A percentile compares a stretch with the other conserved stretches of the same genome.
Evolutionary conservation across 2,888 invertebrate genomes (phyloP).

Genomic region (Aphidius colemani): DNA sequence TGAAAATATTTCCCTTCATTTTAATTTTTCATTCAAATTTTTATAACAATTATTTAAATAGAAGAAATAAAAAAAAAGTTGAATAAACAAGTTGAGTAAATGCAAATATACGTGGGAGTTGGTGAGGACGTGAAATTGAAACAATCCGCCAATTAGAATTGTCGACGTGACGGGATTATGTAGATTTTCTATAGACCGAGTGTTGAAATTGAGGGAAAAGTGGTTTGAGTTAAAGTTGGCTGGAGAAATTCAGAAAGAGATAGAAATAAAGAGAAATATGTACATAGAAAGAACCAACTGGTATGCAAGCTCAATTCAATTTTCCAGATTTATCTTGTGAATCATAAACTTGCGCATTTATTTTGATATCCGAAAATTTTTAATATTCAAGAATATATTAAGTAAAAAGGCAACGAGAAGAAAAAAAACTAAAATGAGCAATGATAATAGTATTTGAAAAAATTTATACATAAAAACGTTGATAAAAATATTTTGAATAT

Average conservation of each 20-base stretch:
- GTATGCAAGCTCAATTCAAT: constrained; percentile 56
- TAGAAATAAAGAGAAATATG: constrained; percentile 8
- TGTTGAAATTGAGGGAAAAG: constrained; percentile 14
- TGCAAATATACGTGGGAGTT: constrained; percentile 16
- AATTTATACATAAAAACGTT: too few relatives aligned
- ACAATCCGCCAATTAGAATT: constrained; percentile 60
- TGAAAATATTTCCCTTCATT: too few relatives aligned
- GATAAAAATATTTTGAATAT: too few relatives aligned
- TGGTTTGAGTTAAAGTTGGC: too few relatives aligned
- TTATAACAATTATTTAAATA: background rate
- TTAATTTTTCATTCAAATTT: background rate
- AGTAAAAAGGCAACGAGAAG: too few relatives aligned
- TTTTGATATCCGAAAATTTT: too few relatives aligned
- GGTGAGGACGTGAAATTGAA: constrained; percentile 46
- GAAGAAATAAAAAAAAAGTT: background rate
- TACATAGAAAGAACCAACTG: constrained; percentile 50
- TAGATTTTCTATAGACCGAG: constrained; percentile 49
- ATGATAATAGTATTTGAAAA: too few relatives aligned
- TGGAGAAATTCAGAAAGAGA: background rate
- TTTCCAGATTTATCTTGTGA: constrained; percentile 58
- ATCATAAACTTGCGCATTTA: constrained; percentile 48
- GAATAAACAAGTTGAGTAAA: constrained; percentile 1
- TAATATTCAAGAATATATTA: too few relatives aligned
- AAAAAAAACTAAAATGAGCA: too few relatives aligned
- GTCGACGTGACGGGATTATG: constrained; percentile 59